Percentiles rank a stretch among this genome's conserved stretches.
These are phyloP conservation scores for Harpegnathos saltator DNA, from an alignment of 1,140 invertebrate species.

Conservation along the genomic window DNA sequence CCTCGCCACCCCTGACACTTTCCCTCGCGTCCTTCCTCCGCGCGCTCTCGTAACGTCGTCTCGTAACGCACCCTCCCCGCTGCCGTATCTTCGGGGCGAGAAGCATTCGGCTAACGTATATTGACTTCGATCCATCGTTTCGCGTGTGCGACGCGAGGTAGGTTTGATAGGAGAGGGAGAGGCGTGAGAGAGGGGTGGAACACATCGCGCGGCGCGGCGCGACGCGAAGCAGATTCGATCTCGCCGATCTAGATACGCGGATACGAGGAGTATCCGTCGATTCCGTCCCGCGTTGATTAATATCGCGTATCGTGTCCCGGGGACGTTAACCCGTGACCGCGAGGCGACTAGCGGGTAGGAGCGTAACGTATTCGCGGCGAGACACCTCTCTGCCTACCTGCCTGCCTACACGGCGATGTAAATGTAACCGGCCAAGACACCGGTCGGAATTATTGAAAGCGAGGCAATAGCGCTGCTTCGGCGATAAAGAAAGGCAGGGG, in stretches of 20 bases:
- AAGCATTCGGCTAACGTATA: conserved; percentile 2
- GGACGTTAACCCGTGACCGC: background rate
- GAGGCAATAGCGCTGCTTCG: conserved; percentile 29
- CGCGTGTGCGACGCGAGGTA: background rate
- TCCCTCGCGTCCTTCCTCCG: conserved; percentile 6
- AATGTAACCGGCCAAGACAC: conserved; percentile 44
- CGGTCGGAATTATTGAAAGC: conserved; percentile 59
- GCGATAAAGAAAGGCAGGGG: conserved; percentile 54
- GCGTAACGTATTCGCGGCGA: background rate
- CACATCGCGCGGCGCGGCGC: background rate
- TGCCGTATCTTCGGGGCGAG: background rate
- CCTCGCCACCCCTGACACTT: background rate
- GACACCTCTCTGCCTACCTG: background rate
- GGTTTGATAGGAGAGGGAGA: background rate
- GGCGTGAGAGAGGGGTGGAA: background rate
- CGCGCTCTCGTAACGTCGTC: background rate
- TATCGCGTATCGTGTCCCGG: background rate
- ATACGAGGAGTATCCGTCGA: background rate
- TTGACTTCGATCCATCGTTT: background rate
- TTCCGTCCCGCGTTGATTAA: conserved; percentile 32
- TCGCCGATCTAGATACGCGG: background rate
- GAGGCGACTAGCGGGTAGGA: background rate
- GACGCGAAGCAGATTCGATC: conserved; percentile 30
- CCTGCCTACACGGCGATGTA: conserved; percentile 19
- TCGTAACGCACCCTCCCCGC: background rate